Base-by-base conservation (phyloP, 2,113 vertebrate genomes). In the Crypturellus undulatus region DNA sequence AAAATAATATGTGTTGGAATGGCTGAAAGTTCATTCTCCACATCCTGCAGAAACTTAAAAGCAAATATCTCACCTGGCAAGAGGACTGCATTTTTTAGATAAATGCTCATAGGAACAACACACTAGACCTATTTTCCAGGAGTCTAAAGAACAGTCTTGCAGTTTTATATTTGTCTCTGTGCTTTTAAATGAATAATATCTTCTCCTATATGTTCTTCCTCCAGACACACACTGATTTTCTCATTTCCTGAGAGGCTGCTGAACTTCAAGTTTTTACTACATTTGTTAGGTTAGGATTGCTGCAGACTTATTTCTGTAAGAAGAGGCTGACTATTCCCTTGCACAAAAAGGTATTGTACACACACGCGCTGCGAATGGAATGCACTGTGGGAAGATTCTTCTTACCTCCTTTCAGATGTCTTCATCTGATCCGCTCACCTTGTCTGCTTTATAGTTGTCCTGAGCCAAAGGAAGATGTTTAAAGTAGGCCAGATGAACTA, bases 181-280 rank as follows among this genome's bases (percentile, higher is more conserved):
- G 34, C 83, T 92, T 69, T 95, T 84, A 90, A 93, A 86, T 30
- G 30, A 80, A 59, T 68, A 52, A 90, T 71, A 69, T 60, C 58
- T 72, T 43, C 15, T 75, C 43, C 45, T 80, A 70, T 70, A 45
- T 65, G 26, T 81, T 81, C 78, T 76, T 90, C 34, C 45, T 65
- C 24, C 49, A 92, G 82, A 17, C 56, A 78, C 54, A 92, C 38
- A 60, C 42, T 52, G 90, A 84, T 87, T 88, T 91, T 92, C 76
- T 94, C 92, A 87, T 95, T 96, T 96, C 85, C 95, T 97, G 82
- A 93, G 83, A 73, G 76, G 25, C 69, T 91, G 38, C 10, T 81
- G 72, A 95, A 90, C 28, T 88, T 88, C 58, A 80, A 58, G 60
- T 60, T 91, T 94, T 88, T 64, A 80, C 73, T 80, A 30, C 2